Evolutionary conservation across 2,113 vertebrate genomes (phyloP).

Genomic region (Ia io): DNA sequence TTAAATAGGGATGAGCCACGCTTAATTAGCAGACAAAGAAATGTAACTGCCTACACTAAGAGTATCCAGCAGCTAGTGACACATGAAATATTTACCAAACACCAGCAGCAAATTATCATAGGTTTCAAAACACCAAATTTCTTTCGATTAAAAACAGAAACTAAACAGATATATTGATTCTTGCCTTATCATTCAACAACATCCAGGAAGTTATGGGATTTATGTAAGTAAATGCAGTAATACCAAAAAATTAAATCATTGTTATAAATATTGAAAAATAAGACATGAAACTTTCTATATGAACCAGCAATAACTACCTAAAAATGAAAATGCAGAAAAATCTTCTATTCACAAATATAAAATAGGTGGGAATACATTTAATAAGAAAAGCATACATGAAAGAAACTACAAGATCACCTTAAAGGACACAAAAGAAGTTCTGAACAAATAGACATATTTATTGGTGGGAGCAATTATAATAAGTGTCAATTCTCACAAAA

Average conservation of each 20-base stretch:
- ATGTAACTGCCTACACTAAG: neutral
- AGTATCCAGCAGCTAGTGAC: neutral
- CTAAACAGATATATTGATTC: neutral
- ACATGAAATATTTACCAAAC: neutral
- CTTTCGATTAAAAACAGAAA: constrained; percentile 19
- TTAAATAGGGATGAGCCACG: neutral
- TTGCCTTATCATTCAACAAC: neutral
- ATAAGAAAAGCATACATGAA: neutral
- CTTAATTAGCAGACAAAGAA: neutral
- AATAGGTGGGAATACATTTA: neutral
- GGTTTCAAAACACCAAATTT: neutral
- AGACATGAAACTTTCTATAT: neutral
- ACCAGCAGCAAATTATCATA: neutral
- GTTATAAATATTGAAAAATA: neutral
- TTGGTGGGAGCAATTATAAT: neutral
- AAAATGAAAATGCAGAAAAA: neutral
- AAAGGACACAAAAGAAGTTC: neutral
- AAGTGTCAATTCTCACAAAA: constrained; percentile 29
- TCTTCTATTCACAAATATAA: constrained; percentile 9
- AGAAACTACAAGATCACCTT: neutral
- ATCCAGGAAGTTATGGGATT: neutral
- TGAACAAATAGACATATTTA: neutral
- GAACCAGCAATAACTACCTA: neutral
- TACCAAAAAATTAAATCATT: neutral
- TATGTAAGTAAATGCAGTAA: neutral